phyloP scores from a whole-genome alignment of 2,888 invertebrate genomes.

The Thymelicus lineola region DNA sequence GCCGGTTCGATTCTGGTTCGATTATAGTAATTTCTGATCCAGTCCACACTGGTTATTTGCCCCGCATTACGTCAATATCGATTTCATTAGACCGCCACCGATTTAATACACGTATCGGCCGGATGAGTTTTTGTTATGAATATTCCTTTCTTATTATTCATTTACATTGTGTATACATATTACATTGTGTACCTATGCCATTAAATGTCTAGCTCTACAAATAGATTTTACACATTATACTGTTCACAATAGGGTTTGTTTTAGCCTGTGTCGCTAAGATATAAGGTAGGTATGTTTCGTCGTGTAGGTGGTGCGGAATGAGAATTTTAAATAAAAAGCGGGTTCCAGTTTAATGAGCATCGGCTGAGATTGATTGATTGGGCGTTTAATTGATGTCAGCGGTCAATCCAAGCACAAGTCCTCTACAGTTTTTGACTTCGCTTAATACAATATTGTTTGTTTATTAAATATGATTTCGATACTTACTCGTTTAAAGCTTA shows the following conservation, averaged over 20 bases:
- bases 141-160: conserved; percentile 60
- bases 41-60: conserved; percentile 64
- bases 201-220: conserved; percentile 19
- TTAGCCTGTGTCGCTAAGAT: neutral
- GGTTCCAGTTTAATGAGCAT: conserved; percentile 53
- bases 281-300: conserved; percentile 28
- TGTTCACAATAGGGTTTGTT: neutral
- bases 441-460: neutral
- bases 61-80: conserved; percentile 72
- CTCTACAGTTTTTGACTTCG: neutral
- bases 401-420: conserved; percentile 44
- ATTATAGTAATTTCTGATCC: conserved; percentile 73
- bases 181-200: conserved; percentile 56
- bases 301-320: conserved; percentile 55
- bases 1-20: conserved; percentile 54
- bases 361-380: conserved; percentile 55
- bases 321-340: conserved; percentile 53
- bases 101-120: conserved; percentile 66
- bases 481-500: too few relatives aligned
- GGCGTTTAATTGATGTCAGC: conserved; percentile 56
- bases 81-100: conserved; percentile 75
- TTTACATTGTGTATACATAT: too few relatives aligned
- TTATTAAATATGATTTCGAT: too few relatives aligned
- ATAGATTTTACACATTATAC: neutral
- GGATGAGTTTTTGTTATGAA: conserved; percentile 69